Conservation (phyloP, 2,888 invertebrate species). For the Drosophila flavopinicola region DNA sequence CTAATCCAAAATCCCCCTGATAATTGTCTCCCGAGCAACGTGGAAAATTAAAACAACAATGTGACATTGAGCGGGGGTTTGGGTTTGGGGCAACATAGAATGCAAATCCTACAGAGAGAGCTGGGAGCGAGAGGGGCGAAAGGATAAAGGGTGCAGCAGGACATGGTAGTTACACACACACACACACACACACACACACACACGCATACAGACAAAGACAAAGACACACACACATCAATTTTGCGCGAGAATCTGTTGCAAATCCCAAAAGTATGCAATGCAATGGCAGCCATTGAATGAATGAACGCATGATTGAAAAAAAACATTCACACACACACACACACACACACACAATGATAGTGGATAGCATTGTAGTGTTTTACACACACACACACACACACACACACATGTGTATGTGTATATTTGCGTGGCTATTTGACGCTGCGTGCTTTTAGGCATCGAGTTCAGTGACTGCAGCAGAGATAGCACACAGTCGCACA, state of each 20-base stretch:
- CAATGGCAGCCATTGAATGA: slow-evolving; percentile 66
- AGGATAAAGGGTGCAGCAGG: background rate
- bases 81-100: slow-evolving; percentile 19
- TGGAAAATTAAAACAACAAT: slow-evolving; percentile 59
- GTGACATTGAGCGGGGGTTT: slow-evolving; percentile 32
- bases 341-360: slow-evolving; percentile 14
- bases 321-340: slow-evolving; percentile 50
- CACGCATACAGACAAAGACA: slow-evolving; percentile 3
- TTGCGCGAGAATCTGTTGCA: slow-evolving; percentile 66
- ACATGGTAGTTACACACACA: slow-evolving; percentile 8
- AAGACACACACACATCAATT: background rate
- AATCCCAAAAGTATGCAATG: slow-evolving; percentile 72
- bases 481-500: slow-evolving; percentile 8
- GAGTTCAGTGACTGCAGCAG: slow-evolving; percentile 68
- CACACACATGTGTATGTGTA: slow-evolving; percentile 18
- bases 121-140: background rate
- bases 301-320: slow-evolving; percentile 75
- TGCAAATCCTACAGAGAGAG: slow-evolving; percentile 9
- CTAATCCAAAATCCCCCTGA: slow-evolving; percentile 48
- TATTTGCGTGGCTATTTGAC: slow-evolving; percentile 34
- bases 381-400: slow-evolving; percentile 5
- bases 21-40: slow-evolving; percentile 41
- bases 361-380: no score
- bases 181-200: slow-evolving; percentile 9
- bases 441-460: slow-evolving; percentile 53